Evolutionary conservation across 1,140 invertebrate genomes (phyloP), one percentile per base, ranked within the genome.

Genomic region (Pentalonia nigronervosa): DNA sequence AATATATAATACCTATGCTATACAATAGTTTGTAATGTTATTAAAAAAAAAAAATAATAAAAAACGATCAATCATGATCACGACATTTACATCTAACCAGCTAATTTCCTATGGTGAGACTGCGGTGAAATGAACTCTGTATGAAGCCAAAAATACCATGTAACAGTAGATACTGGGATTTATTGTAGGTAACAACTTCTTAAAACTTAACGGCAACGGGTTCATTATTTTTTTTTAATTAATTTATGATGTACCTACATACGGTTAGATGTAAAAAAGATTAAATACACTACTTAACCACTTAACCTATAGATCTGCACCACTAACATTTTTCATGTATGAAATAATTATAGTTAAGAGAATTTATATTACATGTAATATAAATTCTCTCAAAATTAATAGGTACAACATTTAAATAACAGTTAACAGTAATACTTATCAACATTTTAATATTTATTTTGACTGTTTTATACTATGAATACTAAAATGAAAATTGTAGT

Each of bases 21-120:
- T 93, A 91, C 90, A 67, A 53, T 76, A 50, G 47, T 53, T 41
- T 41, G 50, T 41, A 84, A 9, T 45, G 81, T 93, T 84, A 93
- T 93, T 30, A 20, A 36, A 30, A 93, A 86, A 47, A 48, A 83
- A 53, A 50, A 53, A 92, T n/a, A n/a, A 30, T 67, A n/a, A 67
- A n/a, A 83, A 93, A 92, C 91, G 48, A 93, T 93, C 81, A 93
- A 93, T 93, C 91, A 93, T 93, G 48, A 41, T 84, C 76, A 86
- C 47, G 81, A 93, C 91, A 41, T 76, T 30, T 67, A 67, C 21
- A 86, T 86, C 47, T 53, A 53, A 50, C 76, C 30, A 47, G 36
- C 88, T 20, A 90, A 30, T 93, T 93, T 36, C 36, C 76, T 86
- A 86, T 41, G 91, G 81, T 25, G 67, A 81, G n/a, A 81, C 47